Percentiles rank a stretch among this genome's conserved stretches.
These are phyloP conservation scores for Asbolus verrucosus DNA, from an alignment of 1,140 invertebrate species.

Conservation along the genomic window DNA sequence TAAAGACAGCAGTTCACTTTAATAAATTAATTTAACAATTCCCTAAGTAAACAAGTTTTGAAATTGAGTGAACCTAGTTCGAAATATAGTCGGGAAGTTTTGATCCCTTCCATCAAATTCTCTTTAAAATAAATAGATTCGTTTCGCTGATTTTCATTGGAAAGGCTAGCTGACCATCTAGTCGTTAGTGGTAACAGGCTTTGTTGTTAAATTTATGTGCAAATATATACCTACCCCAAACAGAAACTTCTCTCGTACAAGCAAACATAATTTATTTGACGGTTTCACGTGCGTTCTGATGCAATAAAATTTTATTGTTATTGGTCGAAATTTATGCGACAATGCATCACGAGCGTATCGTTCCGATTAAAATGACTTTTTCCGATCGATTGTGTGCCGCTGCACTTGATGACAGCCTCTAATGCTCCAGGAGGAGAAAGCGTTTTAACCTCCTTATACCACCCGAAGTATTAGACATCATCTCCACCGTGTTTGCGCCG, in stretches of 20 bases:
- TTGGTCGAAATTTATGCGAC: constrained; percentile 23
- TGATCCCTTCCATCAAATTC: not conserved
- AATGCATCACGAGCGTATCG: too few species aligned
- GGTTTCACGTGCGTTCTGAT: constrained; percentile 7
- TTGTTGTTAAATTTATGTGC: constrained; percentile 33
- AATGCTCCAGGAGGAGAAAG: constrained; percentile 9
- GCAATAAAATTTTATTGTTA: constrained; percentile 35
- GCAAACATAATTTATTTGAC: constrained; percentile 31
- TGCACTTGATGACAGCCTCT: not conserved
- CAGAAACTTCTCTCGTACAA: not conserved
- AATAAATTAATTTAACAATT: constrained; percentile 32
- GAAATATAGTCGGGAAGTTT: constrained; percentile 9
- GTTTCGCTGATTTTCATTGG: constrained; percentile 12
- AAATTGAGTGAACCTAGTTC: constrained; percentile 13
- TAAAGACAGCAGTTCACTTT: constrained; percentile 10
- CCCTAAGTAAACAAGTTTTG: constrained; percentile 10
- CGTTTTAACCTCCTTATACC: constrained; percentile 29
- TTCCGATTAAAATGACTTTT: constrained; percentile 2
- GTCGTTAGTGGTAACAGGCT: constrained; percentile 14
- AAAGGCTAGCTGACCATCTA: not conserved
- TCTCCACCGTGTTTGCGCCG: constrained; percentile 24
- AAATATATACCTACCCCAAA: constrained; percentile 16
- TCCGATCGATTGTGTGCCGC: constrained; percentile 5
- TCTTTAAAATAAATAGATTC: constrained; percentile 17
- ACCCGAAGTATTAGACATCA: constrained; percentile 21